Evolutionary conservation across 2,888 invertebrate species (phyloP).

Genomic region (Drosophila silvestris): DNA sequence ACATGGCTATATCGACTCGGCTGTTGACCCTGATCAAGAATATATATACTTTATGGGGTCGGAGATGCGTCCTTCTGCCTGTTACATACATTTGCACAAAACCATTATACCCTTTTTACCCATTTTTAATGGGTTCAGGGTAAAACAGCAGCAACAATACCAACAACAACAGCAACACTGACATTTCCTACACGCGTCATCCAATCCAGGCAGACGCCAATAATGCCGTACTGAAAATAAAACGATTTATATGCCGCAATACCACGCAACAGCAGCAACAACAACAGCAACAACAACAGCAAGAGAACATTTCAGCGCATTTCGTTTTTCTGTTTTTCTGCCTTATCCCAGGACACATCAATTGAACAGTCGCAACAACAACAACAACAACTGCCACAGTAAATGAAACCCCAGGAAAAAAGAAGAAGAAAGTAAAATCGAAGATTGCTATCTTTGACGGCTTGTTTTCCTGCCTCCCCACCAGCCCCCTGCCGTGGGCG

Average conservation of each 20-base stretch:
- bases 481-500: constrained; percentile 52
- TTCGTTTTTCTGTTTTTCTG: constrained; percentile 41
- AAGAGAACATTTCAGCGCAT: constrained; percentile 57
- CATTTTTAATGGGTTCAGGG: no score
- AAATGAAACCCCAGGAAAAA: constrained; percentile 66
- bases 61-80: no score
- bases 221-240: constrained; percentile 73
- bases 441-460: constrained; percentile 84
- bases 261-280: constrained; percentile 51
- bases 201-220: constrained; percentile 75
- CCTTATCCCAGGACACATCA: constrained; percentile 77
- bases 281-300: constrained; percentile 33
- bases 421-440: constrained; percentile 71
- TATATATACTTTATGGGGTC: no score
- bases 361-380: constrained; percentile 63
- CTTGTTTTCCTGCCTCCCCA: constrained; percentile 70
- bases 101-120: no score
- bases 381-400: constrained; percentile 51
- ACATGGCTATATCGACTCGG: no score
- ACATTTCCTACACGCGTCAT: constrained; percentile 73
- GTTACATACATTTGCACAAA: no score
- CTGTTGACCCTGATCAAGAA: no score
- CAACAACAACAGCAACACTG: constrained; percentile 59
- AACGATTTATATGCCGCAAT: constrained; percentile 82
- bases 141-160: constrained; percentile 41